phyloP scores from a whole-genome alignment of 2,888 invertebrate species.

The Ecliptopera silaceata region DNA sequence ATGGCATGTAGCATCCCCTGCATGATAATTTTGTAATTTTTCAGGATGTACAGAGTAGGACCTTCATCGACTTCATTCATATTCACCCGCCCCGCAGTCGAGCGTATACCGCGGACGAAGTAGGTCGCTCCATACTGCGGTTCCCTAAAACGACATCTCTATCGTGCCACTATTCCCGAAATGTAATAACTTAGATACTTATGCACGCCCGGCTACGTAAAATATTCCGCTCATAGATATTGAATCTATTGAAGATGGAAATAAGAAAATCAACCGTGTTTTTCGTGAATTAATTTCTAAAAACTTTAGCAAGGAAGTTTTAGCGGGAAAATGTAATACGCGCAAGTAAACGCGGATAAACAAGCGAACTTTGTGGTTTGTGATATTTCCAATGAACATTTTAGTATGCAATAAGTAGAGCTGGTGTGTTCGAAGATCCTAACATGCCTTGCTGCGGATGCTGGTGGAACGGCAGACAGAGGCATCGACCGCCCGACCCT shows the following conservation, averaged over 20 bases:
- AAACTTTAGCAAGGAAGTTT: constrained; percentile 44
- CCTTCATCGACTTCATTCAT: constrained; percentile 57
- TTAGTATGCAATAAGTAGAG: constrained; percentile 24
- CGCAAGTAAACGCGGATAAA: constrained; percentile 28
- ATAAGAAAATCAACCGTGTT: constrained; percentile 36
- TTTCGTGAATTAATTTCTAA: constrained; percentile 34
- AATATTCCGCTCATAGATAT: constrained; percentile 13
- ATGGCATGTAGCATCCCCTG: constrained; percentile 25
- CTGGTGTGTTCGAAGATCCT: constrained; percentile 38
- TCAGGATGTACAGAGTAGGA: constrained; percentile 56
- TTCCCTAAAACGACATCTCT: constrained; percentile 24
- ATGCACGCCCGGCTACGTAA: constrained; percentile 2
- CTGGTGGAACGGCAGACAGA: constrained; percentile 79
- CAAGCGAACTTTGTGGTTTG: constrained; percentile 15
- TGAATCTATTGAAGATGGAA: constrained; percentile 18
- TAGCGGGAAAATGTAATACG: constrained; percentile 36
- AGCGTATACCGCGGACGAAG: constrained; percentile 64
- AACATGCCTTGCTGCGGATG: constrained; percentile 78
- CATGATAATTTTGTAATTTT: constrained; percentile 45
- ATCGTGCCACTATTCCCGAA: constrained; percentile 14
- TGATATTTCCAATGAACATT: neutral
- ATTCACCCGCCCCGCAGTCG: constrained; percentile 66
- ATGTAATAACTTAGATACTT: constrained; percentile 18
- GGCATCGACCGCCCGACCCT: constrained; percentile 74
- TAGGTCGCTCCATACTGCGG: constrained; percentile 48